Conservation (phyloP, 2,797 vertebrate genomes). For the Clarias platycephalus region DNA sequence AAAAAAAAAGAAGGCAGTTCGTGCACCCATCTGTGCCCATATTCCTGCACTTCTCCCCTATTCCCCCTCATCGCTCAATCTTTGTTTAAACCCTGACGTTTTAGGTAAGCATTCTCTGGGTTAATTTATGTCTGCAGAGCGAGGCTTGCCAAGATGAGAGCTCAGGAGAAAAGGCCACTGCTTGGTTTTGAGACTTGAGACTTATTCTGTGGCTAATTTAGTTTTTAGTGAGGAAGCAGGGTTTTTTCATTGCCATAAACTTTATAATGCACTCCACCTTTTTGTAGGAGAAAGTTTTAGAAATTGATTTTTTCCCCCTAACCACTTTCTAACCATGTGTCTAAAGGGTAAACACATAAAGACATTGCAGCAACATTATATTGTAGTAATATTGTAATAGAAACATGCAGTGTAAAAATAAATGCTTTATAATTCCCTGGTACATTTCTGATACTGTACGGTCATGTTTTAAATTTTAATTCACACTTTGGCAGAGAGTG, state of each 20-base stretch:
- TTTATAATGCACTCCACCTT: constrained; percentile 31
- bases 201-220: constrained; percentile 72
- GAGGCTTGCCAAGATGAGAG: constrained; percentile 70
- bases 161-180: constrained; percentile 68
- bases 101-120: constrained; percentile 69
- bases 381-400: not conserved
- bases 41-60: constrained; percentile 61
- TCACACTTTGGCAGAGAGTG: constrained; percentile 9
- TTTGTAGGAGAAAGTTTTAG: constrained; percentile 7
- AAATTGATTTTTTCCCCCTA: not conserved
- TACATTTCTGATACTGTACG: not conserved
- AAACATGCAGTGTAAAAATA: not conserved
- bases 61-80: constrained; percentile 76
- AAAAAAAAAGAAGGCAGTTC: constrained; percentile 54
- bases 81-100: constrained; percentile 76
- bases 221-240: constrained; percentile 65
- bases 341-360: not conserved
- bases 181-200: constrained; percentile 60
- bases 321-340: not conserved
- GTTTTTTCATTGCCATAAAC: constrained; percentile 47
- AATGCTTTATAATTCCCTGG: not conserved
- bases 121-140: constrained; percentile 73
- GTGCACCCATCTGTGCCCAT: constrained; percentile 57
- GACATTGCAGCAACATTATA: not conserved
- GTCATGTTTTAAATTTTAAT: constrained; percentile 6